phyloP scores from a whole-genome alignment of 2,113 vertebrate genomes.

The Coryphaenoides rupestris region DNA sequence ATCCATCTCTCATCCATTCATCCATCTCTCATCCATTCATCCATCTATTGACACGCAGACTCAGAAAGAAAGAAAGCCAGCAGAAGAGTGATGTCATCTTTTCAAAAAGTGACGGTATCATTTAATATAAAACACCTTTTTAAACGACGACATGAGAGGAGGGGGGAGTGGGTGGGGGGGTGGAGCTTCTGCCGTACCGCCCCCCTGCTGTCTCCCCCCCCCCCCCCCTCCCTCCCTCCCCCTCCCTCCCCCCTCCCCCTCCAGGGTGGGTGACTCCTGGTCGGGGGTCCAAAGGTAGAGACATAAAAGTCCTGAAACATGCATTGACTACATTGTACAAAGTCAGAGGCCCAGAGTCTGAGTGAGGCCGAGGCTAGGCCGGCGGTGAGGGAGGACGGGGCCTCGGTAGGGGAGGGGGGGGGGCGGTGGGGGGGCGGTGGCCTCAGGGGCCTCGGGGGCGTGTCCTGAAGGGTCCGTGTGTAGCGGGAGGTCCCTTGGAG shows the following conservation, averaged over 20 bases:
- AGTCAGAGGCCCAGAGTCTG: conserved; percentile 64
- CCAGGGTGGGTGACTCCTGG: conserved; percentile 15
- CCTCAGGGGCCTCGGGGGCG: not conserved
- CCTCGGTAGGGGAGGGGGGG: too few relatives aligned
- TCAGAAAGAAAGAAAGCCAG: conserved; percentile 15
- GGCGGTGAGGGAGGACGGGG: too few relatives aligned
- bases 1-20: too few relatives aligned
- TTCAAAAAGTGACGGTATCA: conserved; percentile 78
- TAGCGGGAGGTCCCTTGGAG: conserved; percentile 37
- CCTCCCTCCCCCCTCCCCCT: conserved; percentile 28
- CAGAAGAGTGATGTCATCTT: conserved; percentile 52
- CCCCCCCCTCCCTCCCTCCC: conserved; percentile 20
- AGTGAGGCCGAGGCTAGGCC: too few relatives aligned
- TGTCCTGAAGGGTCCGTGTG: not conserved
- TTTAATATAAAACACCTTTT: conserved; percentile 82
- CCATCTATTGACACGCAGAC: conserved; percentile 4
- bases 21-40: too few relatives aligned
- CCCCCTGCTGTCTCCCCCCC: conserved; percentile 46
- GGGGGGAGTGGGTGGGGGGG: conserved; percentile 46
- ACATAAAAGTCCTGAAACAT: conserved; percentile 74
- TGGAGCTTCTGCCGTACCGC: conserved; percentile 38
- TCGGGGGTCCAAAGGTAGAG: conserved; percentile 60
- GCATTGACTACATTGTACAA: conserved; percentile 76
- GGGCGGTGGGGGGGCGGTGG: not conserved
- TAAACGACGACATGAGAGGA: conserved; percentile 63